Evolutionary conservation across 2,888 invertebrate genomes (phyloP).

Genomic region (Zeuzera pyrina): DNA sequence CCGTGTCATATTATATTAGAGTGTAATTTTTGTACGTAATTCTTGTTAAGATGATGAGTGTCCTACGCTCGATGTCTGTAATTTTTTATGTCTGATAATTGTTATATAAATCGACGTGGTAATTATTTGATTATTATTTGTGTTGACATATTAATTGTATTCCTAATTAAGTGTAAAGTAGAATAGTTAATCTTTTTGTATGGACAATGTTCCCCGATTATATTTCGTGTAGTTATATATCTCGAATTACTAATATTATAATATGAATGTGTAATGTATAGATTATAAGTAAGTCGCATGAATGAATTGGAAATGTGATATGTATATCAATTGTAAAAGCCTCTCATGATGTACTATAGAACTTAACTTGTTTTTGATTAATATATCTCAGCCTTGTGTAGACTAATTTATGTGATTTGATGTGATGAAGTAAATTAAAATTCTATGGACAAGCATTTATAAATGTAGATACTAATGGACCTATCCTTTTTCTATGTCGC

Average conservation of each 20-base stretch:
- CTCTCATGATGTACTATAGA: conserved; percentile 9
- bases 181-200: conserved; percentile 35
- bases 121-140: conserved; percentile 31
- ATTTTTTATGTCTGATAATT: neutral
- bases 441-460: too few relatives aligned
- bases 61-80: too few relatives aligned
- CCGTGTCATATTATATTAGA: too few relatives aligned
- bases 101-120: conserved; percentile 11
- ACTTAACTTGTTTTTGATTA: conserved; percentile 9
- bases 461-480: too few relatives aligned
- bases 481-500: too few relatives aligned
- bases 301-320: conserved; percentile 35
- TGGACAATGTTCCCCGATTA: conserved; percentile 19
- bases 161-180: conserved; percentile 56
- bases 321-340: conserved; percentile 22
- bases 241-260: conserved; percentile 39
- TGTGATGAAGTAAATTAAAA: too few relatives aligned
- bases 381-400: too few relatives aligned
- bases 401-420: too few relatives aligned
- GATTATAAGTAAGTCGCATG: neutral
- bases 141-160: conserved; percentile 44
- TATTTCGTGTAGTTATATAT: conserved; percentile 32
- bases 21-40: too few relatives aligned
- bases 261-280: neutral
- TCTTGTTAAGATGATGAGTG: too few relatives aligned